A percentile compares a stretch with the other conserved stretches of the same genome.
phyloP scores from a whole-genome alignment of 2,113 vertebrate species.

The Saguinus imperator region DNA sequence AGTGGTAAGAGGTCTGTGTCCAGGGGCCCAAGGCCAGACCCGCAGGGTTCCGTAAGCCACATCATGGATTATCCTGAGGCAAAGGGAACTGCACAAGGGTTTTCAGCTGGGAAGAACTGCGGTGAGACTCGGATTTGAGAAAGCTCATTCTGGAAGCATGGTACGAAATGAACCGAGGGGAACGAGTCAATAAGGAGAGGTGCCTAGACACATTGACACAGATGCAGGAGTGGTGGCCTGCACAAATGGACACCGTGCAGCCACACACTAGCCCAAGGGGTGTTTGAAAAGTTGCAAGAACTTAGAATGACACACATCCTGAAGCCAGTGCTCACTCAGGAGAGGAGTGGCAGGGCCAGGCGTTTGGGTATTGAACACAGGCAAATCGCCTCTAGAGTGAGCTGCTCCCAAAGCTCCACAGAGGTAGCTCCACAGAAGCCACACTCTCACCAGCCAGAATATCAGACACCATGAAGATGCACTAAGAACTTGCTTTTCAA shows the following conservation, averaged over 20 bases:
- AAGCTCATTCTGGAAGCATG: neutral
- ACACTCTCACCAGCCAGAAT: neutral
- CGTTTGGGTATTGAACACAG: accelerated
- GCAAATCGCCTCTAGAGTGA: neutral
- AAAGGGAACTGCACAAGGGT: neutral
- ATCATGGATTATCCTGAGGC: neutral
- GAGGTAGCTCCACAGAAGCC: neutral
- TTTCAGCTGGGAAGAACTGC: neutral
- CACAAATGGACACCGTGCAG: neutral
- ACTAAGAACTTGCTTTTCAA: neutral
- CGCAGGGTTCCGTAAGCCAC: neutral
- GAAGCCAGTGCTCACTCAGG: accelerated
- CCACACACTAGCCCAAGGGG: too few relatives aligned
- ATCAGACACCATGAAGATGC: accelerated
- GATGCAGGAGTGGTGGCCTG: neutral
- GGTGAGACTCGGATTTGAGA: neutral
- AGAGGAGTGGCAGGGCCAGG: neutral
- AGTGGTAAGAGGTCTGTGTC: accelerated
- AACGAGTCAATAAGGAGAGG: neutral
- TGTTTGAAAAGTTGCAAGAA: neutral
- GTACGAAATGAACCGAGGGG: neutral
- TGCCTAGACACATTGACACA: neutral
- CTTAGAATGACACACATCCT: accelerated
- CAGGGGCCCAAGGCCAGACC: neutral
- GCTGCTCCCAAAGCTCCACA: neutral